Conservation (phyloP, 2,888 invertebrate species). For the Stenolophus ochropezus region DNA sequence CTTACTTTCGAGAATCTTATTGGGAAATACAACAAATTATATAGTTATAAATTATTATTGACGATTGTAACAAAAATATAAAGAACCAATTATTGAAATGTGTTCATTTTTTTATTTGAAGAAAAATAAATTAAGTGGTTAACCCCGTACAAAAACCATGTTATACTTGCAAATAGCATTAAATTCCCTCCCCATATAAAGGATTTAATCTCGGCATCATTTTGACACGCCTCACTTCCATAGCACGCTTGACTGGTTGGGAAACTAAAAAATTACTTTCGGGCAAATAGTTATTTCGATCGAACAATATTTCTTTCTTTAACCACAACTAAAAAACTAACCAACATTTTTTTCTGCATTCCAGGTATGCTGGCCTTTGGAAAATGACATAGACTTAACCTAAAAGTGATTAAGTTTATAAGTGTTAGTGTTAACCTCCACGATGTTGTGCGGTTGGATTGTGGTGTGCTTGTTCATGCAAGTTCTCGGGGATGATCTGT, state of each 20-base stretch:
- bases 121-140: neutral
- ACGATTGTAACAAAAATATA: no score
- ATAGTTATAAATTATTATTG: no score
- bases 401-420: neutral
- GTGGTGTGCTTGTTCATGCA: neutral
- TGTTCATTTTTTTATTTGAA: neutral
- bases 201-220: neutral
- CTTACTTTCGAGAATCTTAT: no score
- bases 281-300: constrained; percentile 28
- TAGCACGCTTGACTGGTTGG: constrained; percentile 17
- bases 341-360: constrained; percentile 39
- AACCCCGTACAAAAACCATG: neutral
- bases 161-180: neutral
- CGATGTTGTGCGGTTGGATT: constrained; percentile 33
- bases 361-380: constrained; percentile 6
- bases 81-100: no score
- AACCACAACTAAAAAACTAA: constrained; percentile 18
- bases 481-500: constrained; percentile 65
- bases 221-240: neutral
- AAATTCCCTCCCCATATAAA: neutral
- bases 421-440: constrained; percentile 25
- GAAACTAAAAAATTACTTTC: constrained; percentile 42
- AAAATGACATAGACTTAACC: constrained; percentile 34
- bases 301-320: constrained; percentile 15
- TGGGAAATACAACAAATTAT: no score